Evolutionary conservation across 1,140 invertebrate genomes (phyloP), one percentile per base, ranked within the genome.

Genomic region (Drosophila novamexicana): DNA sequence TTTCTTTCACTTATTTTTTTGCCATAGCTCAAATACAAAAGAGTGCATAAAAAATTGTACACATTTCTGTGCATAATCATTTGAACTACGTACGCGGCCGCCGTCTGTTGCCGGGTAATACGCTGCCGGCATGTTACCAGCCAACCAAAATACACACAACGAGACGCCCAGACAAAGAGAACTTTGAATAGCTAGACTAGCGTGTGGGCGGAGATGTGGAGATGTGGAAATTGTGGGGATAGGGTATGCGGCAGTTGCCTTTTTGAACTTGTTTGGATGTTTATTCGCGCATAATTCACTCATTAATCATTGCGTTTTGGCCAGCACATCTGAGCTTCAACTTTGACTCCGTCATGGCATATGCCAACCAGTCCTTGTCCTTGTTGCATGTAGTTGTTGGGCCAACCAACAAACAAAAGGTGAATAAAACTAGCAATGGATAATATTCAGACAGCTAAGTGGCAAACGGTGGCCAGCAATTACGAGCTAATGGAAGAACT

Each of bases 261-360:
- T 79, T 73, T 77, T 79, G 77, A 79, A 79, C 83, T 80, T 80
- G 80, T 67, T 89, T 89, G 78, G 77, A 80, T 88, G 84, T 88
- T 88, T 88, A 88, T 88, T 88, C 84, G 84, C 84, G 84, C 84
- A 88, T 89, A 88, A 88, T 88, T 88, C 84, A 88, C 84, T 88
- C 84, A 88, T 88, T 88, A 88, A 88, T 88, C 84, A 88, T 88
- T 84, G 88, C 84, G 77, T 84, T 89, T 88, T 81, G 83, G 76
- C 83, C 70, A 78, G 68, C 71, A 83, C 75, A 73, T 83, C 84
- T 88, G 83, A 79, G 52, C 82, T 88, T 69, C 44, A 62, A 57
- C 57, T 44, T 44, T 61, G 49, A 45, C 12, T 85, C 79, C 78
- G 77, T 58, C 63, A 53, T 64, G 37, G 57, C 57, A 50, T 58